Base-by-base conservation (phyloP, 2,888 invertebrate genomes). In the Phorcus lineatus region DNA sequence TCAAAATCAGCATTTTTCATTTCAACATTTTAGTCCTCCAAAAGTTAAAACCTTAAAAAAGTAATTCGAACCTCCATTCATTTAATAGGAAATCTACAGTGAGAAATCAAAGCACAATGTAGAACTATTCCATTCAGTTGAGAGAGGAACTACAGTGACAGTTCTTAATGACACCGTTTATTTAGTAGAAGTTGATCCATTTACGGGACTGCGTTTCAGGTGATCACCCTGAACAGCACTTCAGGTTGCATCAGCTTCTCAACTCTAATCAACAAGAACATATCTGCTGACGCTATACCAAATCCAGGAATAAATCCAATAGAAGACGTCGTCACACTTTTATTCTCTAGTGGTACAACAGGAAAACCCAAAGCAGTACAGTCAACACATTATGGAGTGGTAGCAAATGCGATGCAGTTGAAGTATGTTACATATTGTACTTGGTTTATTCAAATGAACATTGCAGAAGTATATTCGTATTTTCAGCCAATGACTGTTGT, bases 291-390 rank as follows among this genome's bases (percentile, higher is more conserved):
- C 40, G 54, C 36, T 17, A 57, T 74, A 0, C 80, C 80, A 7
- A 53, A 78, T 6, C 70, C 70, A 74, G 84, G 83, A 77, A 54
- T 79, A 40, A 57, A 79, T 53, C 77, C 77, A 6, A 67, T 53
- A n/a, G 53, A 77, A 16, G 77, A 62, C 19, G 77, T 77, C 4
- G 74, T 70, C 0, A 36, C 66, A 6, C 77, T 83, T 3, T 57
- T 85, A 79, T 97, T 96, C 91, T 97, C 97, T 0, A 97, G 96
- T 91, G 96, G 96, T 0, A 97, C 97, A 0, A 97, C 97, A 0
- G 97, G 97, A 0, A 89, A 96, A 78, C 96, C 96, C 0, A 96
- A 96, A 91, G 96, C 96, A 52, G 96, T 96, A 0, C 95, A 95
- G 94, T 92, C 96, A 4, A 95, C 96, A 3, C 96, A 96, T 91